Base-by-base conservation (phyloP, 2,113 vertebrate genomes). In the Nicator chloris region DNA sequence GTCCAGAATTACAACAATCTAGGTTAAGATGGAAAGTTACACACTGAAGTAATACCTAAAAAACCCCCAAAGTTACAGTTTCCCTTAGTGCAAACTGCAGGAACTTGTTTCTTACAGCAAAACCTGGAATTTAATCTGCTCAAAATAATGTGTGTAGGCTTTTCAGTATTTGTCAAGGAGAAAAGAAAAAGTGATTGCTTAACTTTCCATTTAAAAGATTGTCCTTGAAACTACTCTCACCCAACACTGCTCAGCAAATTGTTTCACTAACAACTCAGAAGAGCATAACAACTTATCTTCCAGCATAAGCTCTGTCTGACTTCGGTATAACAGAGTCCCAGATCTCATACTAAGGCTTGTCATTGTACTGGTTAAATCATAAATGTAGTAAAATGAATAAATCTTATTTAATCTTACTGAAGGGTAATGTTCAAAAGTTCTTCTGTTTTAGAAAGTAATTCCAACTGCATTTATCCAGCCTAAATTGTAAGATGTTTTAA, bases 1-100 rank as follows among this genome's bases (percentile, higher is more conserved):
- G 77, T 15, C 28, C 26, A 35, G 23, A 64, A 81, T 49, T 49
- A 53, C 4, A 72, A 75, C 7, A 11, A 49, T 15, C 37, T 26
- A 53, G 27, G 31, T 20, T 88, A 88, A 91, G 79, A 27, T 4
- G 2, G 19, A 91, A 88, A 28, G 11, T 70, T 64, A 30, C n/a
- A 60, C 6, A 13, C 23, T 28, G 26, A 28, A 77, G 12, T 22
- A 45, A 44, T 8, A 80, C 0, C 20, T 30, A 13, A 59, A 59
- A 40, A 20, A 0, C 0, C 5, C 27, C 9, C 1, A 3, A 26
- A 75, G 15, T 10, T 44, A 31, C 7, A 47, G 16, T 21, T 61
- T 89, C 10, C 17, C 31, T 28, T 51, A 28, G 3, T 4, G 49
- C 2, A 66, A 83, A 59, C 39, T 30, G 23, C 21, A 66, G 40